Evolutionary conservation across 1,140 invertebrate species (phyloP).

Genomic region (Catajapyx aquilonaris): DNA sequence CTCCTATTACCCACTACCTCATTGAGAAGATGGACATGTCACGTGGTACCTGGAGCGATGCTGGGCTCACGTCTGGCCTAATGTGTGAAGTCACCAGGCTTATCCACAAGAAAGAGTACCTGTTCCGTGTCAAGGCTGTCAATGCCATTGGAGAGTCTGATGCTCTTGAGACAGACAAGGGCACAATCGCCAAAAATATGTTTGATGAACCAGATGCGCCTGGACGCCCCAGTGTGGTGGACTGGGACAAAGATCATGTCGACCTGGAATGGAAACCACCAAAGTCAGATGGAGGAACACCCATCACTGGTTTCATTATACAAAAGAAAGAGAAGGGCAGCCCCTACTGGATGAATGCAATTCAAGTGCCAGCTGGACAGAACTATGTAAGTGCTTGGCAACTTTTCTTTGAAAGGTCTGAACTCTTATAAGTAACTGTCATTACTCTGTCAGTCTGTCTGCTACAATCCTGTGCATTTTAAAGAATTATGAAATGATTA

Average conservation of each 20-base stretch:
- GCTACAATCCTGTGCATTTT: no score
- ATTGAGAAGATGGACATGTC: conserved; percentile 94
- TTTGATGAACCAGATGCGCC: conserved; percentile 81
- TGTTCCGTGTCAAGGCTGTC: conserved; percentile 77
- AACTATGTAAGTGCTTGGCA: conserved; percentile 28
- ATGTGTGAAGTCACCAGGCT: conserved; percentile 66
- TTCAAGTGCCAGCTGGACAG: conserved; percentile 56
- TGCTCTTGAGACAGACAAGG: conserved; percentile 58
- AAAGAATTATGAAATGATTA: no score
- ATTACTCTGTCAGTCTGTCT: no score
- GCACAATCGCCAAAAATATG: conserved; percentile 84
- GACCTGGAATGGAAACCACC: conserved; percentile 76
- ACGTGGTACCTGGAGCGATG: conserved; percentile 85
- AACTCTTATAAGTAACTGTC: no score
- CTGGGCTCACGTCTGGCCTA: conserved; percentile 62
- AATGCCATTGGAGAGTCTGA: conserved; percentile 92
- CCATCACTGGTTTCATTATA: conserved; percentile 79
- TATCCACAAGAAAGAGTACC: conserved; percentile 80
- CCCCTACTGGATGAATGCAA: conserved; percentile 73
- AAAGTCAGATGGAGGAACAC: conserved; percentile 70
- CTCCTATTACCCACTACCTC: conserved; percentile 85
- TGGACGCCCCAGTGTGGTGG: conserved; percentile 65
- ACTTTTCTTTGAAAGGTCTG: no score
- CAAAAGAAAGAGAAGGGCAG: conserved; percentile 89
- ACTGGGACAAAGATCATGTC: conserved; percentile 85